A percentile compares a stretch with the other conserved stretches of the same genome.
These are phyloP conservation scores for Coreius guichenoti DNA, from an alignment of 2,797 vertebrate genomes.

Conservation along the genomic window DNA sequence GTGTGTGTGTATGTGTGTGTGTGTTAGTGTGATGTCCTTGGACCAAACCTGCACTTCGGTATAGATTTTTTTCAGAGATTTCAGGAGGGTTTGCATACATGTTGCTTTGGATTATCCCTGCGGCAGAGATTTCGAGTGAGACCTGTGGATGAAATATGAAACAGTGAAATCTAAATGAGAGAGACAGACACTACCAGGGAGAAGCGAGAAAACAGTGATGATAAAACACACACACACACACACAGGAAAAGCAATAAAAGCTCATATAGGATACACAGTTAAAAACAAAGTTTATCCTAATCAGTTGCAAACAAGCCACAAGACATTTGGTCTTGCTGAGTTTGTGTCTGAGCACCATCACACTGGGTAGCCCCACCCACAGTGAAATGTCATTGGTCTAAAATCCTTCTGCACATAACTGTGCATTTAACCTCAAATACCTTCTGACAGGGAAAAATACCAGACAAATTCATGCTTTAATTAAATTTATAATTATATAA, in stretches of 20 bases:
- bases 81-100: constrained; percentile 17
- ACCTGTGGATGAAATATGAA: constrained; percentile 47
- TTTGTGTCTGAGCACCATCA: background rate
- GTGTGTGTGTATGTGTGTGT: constrained; percentile 16
- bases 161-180: constrained; percentile 30
- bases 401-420: background rate
- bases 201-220: constrained; percentile 9
- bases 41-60: background rate
- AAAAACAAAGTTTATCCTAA: background rate
- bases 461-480: background rate
- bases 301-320: background rate
- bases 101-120: constrained; percentile 35
- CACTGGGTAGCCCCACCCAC: background rate
- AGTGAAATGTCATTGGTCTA: background rate
- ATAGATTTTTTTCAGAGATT: constrained; percentile 33
- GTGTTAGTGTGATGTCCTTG: constrained; percentile 32
- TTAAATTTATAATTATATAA: background rate
- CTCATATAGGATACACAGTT: background rate
- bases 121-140: background rate
- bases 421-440: background rate
- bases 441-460: background rate
- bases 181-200: background rate
- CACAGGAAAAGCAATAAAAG: background rate
- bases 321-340: background rate
- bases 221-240: too few relatives aligned